These are phyloP conservation scores for Limenitis camilla DNA, from an alignment of 2,888 invertebrate genomes.

Conservation along the genomic window DNA sequence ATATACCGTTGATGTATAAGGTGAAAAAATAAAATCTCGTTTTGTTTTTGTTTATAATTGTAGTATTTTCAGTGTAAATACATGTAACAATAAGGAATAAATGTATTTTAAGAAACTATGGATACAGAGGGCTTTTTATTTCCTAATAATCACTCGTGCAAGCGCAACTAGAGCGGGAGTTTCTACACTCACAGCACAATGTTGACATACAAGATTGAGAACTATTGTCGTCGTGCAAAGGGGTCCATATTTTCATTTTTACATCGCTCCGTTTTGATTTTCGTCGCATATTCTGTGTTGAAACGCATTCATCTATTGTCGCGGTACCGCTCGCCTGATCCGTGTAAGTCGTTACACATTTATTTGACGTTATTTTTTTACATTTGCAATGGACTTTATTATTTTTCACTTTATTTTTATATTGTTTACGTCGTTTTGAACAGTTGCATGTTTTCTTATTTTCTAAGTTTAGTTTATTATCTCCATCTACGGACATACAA, in stretches of 20 bases:
- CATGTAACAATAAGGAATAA: slow-evolving; percentile 60
- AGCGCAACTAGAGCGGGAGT: neutral
- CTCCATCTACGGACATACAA: slow-evolving; percentile 26
- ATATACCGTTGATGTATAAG: slow-evolving; percentile 35
- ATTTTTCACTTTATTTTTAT: neutral
- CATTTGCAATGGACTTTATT: slow-evolving; percentile 26
- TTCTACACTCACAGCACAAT: neutral
- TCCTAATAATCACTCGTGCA: slow-evolving; percentile 17
- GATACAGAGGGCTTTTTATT: slow-evolving; percentile 50
- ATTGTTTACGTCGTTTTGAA: slow-evolving; percentile 7
- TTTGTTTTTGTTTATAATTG: slow-evolving; percentile 65
- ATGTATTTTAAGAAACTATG: slow-evolving; percentile 72
- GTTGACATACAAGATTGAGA: neutral
- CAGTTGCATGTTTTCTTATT: slow-evolving; percentile 1
- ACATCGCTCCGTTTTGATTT: slow-evolving; percentile 3
- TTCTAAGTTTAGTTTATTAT: slow-evolving; percentile 1
- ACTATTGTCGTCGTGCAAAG: slow-evolving; percentile 1
- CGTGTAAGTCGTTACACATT: slow-evolving; percentile 35
- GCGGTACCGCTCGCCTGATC: slow-evolving; percentile 32
- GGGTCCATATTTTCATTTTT: slow-evolving; percentile 8
- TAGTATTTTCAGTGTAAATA: slow-evolving; percentile 68
- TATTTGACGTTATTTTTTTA: slow-evolving; percentile 29
- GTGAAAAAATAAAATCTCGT: slow-evolving; percentile 56
- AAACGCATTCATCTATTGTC: slow-evolving; percentile 7
- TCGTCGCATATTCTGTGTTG: slow-evolving; percentile 8